These are phyloP conservation scores for Proctacanthus coquilletti DNA, from an alignment of 1,140 invertebrate genomes.

Conservation along the genomic window DNA sequence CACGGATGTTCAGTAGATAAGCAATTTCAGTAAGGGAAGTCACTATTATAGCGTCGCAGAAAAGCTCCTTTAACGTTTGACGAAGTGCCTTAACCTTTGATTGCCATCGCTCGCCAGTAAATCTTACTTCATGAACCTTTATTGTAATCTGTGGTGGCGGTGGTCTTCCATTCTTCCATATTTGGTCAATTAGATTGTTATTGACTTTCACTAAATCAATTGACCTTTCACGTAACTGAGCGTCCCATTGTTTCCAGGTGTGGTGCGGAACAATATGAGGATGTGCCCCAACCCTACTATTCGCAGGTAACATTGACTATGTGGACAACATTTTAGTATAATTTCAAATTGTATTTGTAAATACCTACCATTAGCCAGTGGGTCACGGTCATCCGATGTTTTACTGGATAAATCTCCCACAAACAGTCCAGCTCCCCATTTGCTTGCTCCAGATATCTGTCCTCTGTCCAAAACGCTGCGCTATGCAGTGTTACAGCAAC, in stretches of 20 bases:
- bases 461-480: conserved; percentile 81
- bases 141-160: conserved; percentile 37
- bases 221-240: conserved; percentile 36
- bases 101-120: conserved; percentile 40
- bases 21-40: conserved; percentile 86
- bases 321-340: neutral
- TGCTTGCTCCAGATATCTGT: conserved; percentile 65
- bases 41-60: conserved; percentile 63
- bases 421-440: conserved; percentile 59
- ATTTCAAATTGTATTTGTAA: neutral
- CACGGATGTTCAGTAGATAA: conserved; percentile 90
- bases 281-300: conserved; percentile 65
- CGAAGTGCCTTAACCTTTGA: conserved; percentile 56
- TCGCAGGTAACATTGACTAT: conserved; percentile 31
- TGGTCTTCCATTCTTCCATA: conserved; percentile 55
- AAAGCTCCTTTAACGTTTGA: conserved; percentile 42
- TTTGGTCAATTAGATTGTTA: conserved; percentile 62
- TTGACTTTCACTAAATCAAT: conserved; percentile 45
- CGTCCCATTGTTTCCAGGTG: conserved; percentile 43
- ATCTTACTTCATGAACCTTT: conserved; percentile 32
- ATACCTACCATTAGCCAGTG: conserved; percentile 41
- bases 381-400: conserved; percentile 41
- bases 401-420: conserved; percentile 64
- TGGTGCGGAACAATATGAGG: conserved; percentile 50
- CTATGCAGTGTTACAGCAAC: conserved; percentile 59